Evolutionary conservation across 2,888 invertebrate genomes (phyloP), one percentile per base, ranked within the genome.

Genomic region (Yponomeuta evonymella): DNA sequence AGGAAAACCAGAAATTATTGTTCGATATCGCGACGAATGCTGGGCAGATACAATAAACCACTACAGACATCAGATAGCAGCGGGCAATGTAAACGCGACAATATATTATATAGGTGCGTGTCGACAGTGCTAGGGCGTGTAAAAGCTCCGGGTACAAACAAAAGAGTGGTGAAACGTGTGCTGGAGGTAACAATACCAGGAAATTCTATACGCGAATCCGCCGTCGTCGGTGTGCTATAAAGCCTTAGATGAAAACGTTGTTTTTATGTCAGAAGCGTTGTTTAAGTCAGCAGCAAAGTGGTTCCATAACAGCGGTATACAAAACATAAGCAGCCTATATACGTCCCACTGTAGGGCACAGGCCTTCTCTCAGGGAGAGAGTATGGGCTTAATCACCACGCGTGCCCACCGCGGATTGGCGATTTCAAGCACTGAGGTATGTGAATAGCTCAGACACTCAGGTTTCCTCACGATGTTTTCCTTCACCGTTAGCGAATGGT

Each of bases 81-180:
- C 51, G 15, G 51, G 51, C 51, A 58, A 58, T 58, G 51, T 58
- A 58, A 12, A 58, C 15, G 15, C 51, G 51, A 15, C 51, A 58
- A 58, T 58, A n/a, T n/a, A n/a, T n/a, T n/a, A n/a, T n/a, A 12
- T 58, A 58, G 51, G 3, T 58, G 15, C 51, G 12, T 58, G 12
- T 58, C 15, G 51, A 43, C 51, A 15, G 15, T 58, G 51, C 12
- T 2, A 58, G 51, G 51, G 51, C 51, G 15, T 58, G 51, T 58
- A 15, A 58, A 58, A 58, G 51, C 51, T 58, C 15, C 51, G 51
- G 51, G 51, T 12, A 58, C 51, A 58, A 78, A 81, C 78, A 79
- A 79, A 79, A 78, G 77, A 78, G 77, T 77, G 75, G 79, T 79
- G 75, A 81, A 80, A 80, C 79, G 79, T 79, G 76, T 79, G 78